Evolutionary conservation across 2,888 invertebrate species (phyloP).

Genomic region (Leptogaster cylindrica): DNA sequence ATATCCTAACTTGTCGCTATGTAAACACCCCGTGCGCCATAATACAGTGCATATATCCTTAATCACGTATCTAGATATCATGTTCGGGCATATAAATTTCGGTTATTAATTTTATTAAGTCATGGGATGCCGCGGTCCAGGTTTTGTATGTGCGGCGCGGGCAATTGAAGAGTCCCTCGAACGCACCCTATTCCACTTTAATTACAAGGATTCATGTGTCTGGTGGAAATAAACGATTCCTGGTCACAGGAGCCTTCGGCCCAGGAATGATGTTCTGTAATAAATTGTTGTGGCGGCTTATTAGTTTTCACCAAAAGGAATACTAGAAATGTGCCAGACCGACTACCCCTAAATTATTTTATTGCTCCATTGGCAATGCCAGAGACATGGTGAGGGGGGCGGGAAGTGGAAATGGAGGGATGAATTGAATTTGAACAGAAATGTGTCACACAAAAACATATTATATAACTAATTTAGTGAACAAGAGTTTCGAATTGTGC

Average conservation of each 20-base stretch:
- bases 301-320: conserved; percentile 13
- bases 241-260: background rate
- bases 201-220: conserved; percentile 28
- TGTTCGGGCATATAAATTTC: conserved; percentile 31
- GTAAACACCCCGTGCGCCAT: conserved; percentile 12
- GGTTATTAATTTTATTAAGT: conserved; percentile 31
- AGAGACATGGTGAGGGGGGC: too few species aligned
- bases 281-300: conserved; percentile 15
- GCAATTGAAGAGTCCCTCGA: conserved; percentile 5
- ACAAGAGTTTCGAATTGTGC: too few species aligned
- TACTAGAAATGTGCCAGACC: background rate
- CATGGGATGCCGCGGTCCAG: background rate
- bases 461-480: too few species aligned
- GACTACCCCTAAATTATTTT: too few species aligned
- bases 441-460: too few species aligned
- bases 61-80: conserved; percentile 28
- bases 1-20: conserved; percentile 18
- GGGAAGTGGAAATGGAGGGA: too few species aligned
- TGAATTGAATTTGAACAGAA: too few species aligned
- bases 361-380: too few species aligned
- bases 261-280: background rate
- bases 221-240: background rate
- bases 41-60: conserved; percentile 15
- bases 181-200: conserved; percentile 8
- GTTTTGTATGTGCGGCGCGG: background rate